Evolutionary conservation across 2,797 vertebrate species (phyloP).

Genomic region (Sebastes ruberrimus): DNA sequence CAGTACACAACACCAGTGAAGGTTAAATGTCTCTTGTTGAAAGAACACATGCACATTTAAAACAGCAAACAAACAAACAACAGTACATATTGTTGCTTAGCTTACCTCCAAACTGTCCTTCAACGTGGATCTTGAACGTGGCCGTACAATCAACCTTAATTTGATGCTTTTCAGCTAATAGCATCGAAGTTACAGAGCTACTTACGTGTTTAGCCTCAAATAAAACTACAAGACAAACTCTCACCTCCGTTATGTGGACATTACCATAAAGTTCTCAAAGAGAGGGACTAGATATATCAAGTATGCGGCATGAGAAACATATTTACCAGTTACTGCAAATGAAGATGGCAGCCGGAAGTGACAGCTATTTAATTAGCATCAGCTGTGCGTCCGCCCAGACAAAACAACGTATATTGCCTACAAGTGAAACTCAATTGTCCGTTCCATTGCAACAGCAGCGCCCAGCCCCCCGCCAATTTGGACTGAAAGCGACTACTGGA

Average conservation of each 20-base stretch:
- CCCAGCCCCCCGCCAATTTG: no score
- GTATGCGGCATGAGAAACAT: accelerated
- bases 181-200: not conserved
- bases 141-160: not conserved
- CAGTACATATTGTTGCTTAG: not conserved
- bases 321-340: not conserved
- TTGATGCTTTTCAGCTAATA: not conserved
- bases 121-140: not conserved
- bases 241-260: not conserved
- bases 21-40: not conserved
- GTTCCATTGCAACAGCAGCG: no score
- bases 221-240: not conserved
- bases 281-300: not conserved
- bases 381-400: no score
- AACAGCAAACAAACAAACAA: not conserved
- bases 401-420: no score
- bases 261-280: no score
- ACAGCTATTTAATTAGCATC: not conserved
- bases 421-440: no score
- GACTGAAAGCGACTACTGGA: no score
- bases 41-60: not conserved
- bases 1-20: not conserved
- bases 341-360: not conserved
- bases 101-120: constrained; percentile 20
- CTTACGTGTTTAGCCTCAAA: not conserved